These are phyloP conservation scores for Morbakka virulenta DNA, from an alignment of 30 jellyfish, hydroid and myxozoan species.

Conservation along the genomic window DNA sequence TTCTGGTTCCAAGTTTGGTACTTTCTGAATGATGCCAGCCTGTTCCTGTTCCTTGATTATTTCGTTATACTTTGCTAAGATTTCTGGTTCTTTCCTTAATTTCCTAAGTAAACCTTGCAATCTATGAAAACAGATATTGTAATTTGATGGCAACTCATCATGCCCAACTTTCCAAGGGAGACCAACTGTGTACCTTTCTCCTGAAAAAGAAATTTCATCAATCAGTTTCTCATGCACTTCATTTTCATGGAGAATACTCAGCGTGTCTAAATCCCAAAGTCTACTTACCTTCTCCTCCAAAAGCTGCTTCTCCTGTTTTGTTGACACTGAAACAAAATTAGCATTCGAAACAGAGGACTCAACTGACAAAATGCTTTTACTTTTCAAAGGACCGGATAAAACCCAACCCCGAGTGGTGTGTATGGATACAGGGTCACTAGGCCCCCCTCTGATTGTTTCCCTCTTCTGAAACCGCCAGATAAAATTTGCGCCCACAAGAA, in stretches of 20 bases:
- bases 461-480: background rate
- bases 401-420: slow-evolving; percentile 6
- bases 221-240: background rate
- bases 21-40: too few species aligned
- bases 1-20: background rate
- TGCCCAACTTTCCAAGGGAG: background rate
- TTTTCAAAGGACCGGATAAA: background rate
- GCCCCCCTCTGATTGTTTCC: slow-evolving; percentile 33
- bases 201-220: background rate
- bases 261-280: slow-evolving; percentile 1
- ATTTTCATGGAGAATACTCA: background rate
- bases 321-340: too few species aligned
- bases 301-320: too few species aligned
- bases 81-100: background rate
- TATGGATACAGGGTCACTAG: slow-evolving; percentile 1
- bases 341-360: too few species aligned
- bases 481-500: background rate
- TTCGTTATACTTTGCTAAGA: background rate
- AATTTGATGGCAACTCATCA: background rate
- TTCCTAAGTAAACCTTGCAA: background rate
- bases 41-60: background rate
- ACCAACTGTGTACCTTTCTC: background rate
- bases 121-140: background rate
- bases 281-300: too few species aligned
- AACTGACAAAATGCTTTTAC: too few species aligned